phyloP scores from a whole-genome alignment of 2,113 vertebrate genomes.

The Lasiurus borealis region DNA sequence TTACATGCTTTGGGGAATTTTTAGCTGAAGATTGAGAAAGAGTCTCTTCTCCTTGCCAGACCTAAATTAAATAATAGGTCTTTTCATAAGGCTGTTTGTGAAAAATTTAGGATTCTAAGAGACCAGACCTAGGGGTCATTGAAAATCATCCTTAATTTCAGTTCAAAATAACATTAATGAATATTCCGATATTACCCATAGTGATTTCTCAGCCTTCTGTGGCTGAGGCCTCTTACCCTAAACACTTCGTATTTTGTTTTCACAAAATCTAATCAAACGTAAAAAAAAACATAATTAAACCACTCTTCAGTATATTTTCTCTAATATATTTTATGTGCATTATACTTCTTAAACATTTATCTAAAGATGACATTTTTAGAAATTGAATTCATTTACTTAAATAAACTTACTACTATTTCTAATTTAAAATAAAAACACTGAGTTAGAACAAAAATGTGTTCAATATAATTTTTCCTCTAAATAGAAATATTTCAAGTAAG shows the following conservation, averaged over 20 bases:
- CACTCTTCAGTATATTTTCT: neutral
- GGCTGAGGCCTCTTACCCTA: neutral
- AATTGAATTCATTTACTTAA: neutral
- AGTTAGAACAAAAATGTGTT: slow-evolving; percentile 13
- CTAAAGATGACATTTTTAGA: slow-evolving; percentile 10
- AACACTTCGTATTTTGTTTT: neutral
- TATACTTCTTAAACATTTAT: slow-evolving; percentile 19
- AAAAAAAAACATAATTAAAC: neutral
- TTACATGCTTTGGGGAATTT: neutral
- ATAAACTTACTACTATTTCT: slow-evolving; percentile 38
- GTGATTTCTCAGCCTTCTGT: neutral
- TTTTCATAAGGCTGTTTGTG: neutral
- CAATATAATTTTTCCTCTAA: neutral
- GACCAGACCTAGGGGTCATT: neutral
- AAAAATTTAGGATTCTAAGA: neutral
- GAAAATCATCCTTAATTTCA: neutral
- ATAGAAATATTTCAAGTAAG: slow-evolving; percentile 17
- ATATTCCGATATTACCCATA: neutral
- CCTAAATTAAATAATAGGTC: neutral
- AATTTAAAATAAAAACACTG: slow-evolving; percentile 37
- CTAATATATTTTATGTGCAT: slow-evolving; percentile 17
- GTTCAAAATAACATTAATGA: slow-evolving; percentile 20
- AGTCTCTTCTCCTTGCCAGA: neutral
- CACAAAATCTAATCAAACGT: neutral
- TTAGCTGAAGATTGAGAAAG: neutral